Evolutionary conservation across 2,888 invertebrate genomes (phyloP).

Genomic region (Myopa testacea): DNA sequence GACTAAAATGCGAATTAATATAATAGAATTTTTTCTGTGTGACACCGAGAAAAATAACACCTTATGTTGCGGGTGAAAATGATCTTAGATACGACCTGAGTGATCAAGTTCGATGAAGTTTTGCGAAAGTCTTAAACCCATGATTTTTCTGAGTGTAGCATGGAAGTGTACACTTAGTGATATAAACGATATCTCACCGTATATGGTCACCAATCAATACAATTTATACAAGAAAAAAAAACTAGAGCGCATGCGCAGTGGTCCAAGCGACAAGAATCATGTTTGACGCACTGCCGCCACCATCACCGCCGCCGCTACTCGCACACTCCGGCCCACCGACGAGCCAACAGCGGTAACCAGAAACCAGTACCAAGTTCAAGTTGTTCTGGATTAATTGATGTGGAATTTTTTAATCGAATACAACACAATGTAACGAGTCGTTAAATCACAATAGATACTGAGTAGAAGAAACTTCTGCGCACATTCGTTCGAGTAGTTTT

Average conservation of each 20-base stretch:
- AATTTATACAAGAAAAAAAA: not conserved
- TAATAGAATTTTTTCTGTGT: not conserved
- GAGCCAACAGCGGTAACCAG: not conserved
- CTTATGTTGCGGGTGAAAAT: too few relatives aligned
- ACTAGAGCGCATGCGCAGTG: not conserved
- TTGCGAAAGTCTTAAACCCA: not conserved
- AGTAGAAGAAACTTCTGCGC: constrained; percentile 1
- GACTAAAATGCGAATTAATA: constrained; percentile 12
- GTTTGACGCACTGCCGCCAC: not conserved
- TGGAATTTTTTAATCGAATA: constrained; percentile 16
- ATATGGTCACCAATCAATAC: not conserved
- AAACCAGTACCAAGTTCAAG: constrained; percentile 35
- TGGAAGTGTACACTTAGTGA: not conserved
- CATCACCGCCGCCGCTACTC: not conserved
- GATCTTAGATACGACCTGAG: too few relatives aligned
- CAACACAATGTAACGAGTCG: not conserved
- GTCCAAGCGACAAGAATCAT: not conserved
- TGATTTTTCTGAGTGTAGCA: constrained; percentile 3
- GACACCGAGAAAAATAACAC: not conserved
- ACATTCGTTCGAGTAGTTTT: not conserved
- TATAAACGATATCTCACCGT: not conserved
- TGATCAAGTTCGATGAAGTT: not conserved
- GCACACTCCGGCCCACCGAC: not conserved
- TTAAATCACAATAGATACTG: not conserved
- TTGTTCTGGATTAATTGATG: constrained; percentile 12